Percentiles rank a stretch among this genome's conserved stretches.
phyloP scores from a whole-genome alignment of 2,888 invertebrate species.

The Stegana nigrithorax region DNA sequence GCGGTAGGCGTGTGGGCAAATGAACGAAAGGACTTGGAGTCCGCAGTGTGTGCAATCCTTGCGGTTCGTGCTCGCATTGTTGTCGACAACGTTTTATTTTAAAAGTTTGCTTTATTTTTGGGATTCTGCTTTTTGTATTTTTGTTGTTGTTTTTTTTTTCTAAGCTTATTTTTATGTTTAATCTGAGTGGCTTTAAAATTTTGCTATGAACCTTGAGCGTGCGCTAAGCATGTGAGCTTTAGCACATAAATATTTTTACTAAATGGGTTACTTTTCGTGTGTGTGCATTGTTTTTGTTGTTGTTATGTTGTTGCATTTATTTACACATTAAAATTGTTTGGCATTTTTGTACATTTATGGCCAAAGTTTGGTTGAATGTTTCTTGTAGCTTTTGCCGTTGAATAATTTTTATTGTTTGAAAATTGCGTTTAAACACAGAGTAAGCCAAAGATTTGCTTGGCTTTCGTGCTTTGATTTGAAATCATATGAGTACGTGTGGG shows the following conservation, averaged over 20 bases:
- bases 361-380: not conserved
- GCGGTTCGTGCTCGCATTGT: not conserved
- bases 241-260: slow-evolving; percentile 12
- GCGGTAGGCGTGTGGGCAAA: not conserved
- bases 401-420: slow-evolving; percentile 1
- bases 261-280: not conserved
- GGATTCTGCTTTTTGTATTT: too few species aligned
- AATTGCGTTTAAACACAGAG: slow-evolving; percentile 7
- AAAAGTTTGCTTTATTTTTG: not conserved
- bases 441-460: too few species aligned
- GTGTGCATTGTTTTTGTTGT: slow-evolving; percentile 4
- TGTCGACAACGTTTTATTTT: not conserved
- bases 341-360: not conserved
- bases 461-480: not conserved
- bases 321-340: slow-evolving; percentile 2
- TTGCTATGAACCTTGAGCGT: not conserved
- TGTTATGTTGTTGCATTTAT: not conserved
- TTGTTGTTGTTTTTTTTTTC: too few species aligned
- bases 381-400: not conserved
- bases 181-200: not conserved
- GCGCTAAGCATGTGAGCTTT: slow-evolving; percentile 3
- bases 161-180: too few species aligned
- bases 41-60: not conserved
- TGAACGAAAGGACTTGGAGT: not conserved
- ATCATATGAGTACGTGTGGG: slow-evolving; percentile 10